phyloP scores from a whole-genome alignment of 2,797 vertebrate species.

The Anas acuta region DNA sequence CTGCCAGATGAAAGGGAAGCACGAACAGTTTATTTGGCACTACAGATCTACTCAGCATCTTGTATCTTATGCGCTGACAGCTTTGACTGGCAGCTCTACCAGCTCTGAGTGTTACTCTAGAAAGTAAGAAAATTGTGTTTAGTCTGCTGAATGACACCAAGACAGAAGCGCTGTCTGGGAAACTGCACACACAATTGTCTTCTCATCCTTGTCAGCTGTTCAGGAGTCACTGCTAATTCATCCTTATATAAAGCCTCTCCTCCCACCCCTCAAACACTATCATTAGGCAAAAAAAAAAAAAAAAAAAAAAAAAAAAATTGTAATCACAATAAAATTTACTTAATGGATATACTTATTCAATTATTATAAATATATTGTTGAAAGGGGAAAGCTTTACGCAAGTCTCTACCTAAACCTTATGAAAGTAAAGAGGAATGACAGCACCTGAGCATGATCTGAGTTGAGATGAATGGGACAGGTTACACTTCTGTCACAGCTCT shows the following conservation, averaged over 20 bases:
- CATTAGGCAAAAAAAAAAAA: neutral
- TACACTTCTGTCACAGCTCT: neutral
- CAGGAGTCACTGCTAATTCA: neutral
- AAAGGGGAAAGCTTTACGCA: neutral
- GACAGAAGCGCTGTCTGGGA: neutral
- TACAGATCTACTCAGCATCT: neutral
- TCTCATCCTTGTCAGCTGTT: neutral
- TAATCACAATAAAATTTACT: neutral
- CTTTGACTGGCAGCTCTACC: constrained; percentile 8
- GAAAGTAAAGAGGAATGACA: neutral
- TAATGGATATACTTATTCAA: neutral
- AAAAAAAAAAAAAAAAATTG: neutral
- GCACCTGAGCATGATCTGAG: neutral
- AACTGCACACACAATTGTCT: neutral
- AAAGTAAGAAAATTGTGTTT: neutral
- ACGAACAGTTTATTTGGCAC: neutral
- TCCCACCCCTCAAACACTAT: neutral
- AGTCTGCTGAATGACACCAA: neutral
- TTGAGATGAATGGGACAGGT: neutral
- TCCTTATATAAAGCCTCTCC: neutral
- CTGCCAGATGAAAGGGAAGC: neutral
- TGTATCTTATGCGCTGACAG: neutral
- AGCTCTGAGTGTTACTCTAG: neutral
- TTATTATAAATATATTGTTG: neutral
- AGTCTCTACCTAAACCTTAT: neutral